phyloP scores from a whole-genome alignment of 1,140 invertebrate genomes.

The Gryllus bimaculatus region DNA sequence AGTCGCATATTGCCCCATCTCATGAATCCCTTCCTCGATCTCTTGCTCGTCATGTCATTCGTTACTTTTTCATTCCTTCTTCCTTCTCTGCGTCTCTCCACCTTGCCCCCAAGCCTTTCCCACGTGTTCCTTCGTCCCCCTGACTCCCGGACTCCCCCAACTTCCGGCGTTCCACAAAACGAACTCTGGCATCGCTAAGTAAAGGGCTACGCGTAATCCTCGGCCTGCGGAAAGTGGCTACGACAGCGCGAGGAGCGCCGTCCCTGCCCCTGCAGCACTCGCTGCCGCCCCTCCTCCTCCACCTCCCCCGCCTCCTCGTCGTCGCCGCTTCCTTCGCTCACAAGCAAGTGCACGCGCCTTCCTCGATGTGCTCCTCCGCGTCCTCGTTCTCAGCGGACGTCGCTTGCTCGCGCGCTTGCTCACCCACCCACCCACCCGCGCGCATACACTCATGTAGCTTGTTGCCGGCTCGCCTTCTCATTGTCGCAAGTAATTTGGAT shows the following conservation, averaged over 20 bases:
- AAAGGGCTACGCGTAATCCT: background rate
- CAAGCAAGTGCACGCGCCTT: background rate
- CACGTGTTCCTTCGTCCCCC: too few species aligned
- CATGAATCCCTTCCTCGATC: too few species aligned
- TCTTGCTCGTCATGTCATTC: too few species aligned
- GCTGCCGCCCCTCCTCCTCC: background rate
- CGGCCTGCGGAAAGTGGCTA: background rate
- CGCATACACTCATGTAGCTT: background rate
- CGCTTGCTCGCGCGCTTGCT: too few species aligned
- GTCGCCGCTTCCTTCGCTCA: background rate
- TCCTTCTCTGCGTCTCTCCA: too few species aligned
- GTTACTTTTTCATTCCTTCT: too few species aligned
- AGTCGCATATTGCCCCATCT: too few species aligned
- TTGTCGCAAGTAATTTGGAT: constrained; percentile 1
- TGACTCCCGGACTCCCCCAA: background rate
- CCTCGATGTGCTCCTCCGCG: background rate
- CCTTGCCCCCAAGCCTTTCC: too few species aligned
- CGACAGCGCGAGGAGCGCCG: background rate
- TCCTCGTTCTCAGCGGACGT: too few species aligned
- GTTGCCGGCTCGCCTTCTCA: background rate
- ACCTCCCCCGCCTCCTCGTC: background rate
- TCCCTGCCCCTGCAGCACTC: background rate
- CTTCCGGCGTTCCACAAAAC: background rate
- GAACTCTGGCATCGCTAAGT: background rate
- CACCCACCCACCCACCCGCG: background rate